A percentile compares a stretch with the other conserved stretches of the same genome.
These are phyloP conservation scores for Polymixis flavicincta DNA, from an alignment of 2,888 invertebrate genomes.

Conservation along the genomic window DNA sequence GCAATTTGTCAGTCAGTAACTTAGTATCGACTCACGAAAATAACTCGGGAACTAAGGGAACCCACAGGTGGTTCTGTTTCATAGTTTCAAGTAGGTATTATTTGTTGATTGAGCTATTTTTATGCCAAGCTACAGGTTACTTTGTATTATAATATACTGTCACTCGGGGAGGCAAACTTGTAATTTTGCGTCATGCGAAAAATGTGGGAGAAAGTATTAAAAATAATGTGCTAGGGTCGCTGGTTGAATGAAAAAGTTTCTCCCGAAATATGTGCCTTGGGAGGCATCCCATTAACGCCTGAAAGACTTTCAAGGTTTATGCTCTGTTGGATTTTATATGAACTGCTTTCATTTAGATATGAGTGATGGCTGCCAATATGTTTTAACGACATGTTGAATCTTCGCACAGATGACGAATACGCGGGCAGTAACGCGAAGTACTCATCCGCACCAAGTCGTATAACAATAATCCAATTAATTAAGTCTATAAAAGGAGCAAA, in stretches of 20 bases:
- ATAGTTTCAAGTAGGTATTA: slow-evolving; percentile 62
- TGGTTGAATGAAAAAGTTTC: slow-evolving; percentile 65
- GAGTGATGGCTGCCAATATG: slow-evolving; percentile 43
- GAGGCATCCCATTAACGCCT: slow-evolving; percentile 70
- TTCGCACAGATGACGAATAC: slow-evolving; percentile 10
- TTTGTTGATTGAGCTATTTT: slow-evolving; percentile 60
- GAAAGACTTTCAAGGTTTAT: slow-evolving; percentile 66
- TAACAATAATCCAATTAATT: slow-evolving; percentile 64
- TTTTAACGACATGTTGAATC: slow-evolving; percentile 24
- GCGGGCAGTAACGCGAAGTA: slow-evolving; percentile 3
- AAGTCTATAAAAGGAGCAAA: slow-evolving; percentile 65
- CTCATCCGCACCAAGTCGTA: slow-evolving; percentile 16
- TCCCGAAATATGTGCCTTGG: slow-evolving; percentile 66
- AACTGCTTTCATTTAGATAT: slow-evolving; percentile 52
- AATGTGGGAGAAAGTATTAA: slow-evolving; percentile 60
- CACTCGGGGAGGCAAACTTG: slow-evolving; percentile 31
- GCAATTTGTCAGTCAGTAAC: slow-evolving; percentile 63
- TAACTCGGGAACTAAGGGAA: slow-evolving; percentile 58
- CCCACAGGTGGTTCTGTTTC: slow-evolving; percentile 75
- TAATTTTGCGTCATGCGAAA: slow-evolving; percentile 46
- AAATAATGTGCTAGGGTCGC: slow-evolving; percentile 62
- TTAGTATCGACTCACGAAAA: slow-evolving; percentile 64
- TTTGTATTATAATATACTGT: slow-evolving; percentile 22
- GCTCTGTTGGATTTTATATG: slow-evolving; percentile 60
- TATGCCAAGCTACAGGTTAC: slow-evolving; percentile 49